Evolutionary conservation across 2,797 vertebrate species (phyloP).

Genomic region (Anguilla marmorata): DNA sequence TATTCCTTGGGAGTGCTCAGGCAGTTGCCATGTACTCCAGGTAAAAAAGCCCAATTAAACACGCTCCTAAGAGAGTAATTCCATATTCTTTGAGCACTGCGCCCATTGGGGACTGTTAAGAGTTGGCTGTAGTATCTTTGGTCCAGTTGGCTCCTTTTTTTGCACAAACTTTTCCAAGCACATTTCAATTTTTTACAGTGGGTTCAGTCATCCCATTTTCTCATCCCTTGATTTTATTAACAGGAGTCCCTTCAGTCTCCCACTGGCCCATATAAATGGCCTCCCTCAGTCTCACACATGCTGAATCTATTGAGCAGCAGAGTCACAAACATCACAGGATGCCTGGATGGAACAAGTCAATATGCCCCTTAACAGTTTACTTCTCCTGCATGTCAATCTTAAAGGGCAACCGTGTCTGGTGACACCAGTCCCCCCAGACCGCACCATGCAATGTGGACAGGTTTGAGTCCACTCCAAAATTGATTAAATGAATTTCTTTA

Average conservation of each 20-base stretch:
- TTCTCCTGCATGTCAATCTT: background rate
- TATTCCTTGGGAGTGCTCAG: background rate
- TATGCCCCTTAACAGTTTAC: background rate
- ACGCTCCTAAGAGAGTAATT: background rate
- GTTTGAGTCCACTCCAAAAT: background rate
- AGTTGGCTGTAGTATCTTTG: background rate
- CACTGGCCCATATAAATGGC: background rate
- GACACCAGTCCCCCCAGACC: background rate
- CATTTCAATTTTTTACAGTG: background rate
- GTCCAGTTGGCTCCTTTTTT: background rate
- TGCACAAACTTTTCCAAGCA: background rate
- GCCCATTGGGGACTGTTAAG: background rate
- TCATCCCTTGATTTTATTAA: background rate
- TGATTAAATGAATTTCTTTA: background rate
- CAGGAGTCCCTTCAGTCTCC: background rate
- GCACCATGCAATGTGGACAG: background rate
- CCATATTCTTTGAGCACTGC: background rate
- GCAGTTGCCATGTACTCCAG: background rate
- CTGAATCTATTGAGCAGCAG: background rate
- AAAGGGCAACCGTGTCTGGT: background rate
- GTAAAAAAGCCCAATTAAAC: background rate
- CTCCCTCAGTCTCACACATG: background rate
- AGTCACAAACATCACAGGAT: background rate
- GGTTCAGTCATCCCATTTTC: background rate
- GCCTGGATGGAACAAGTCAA: background rate